These are phyloP conservation scores for Peucedramus taeniatus DNA, from an alignment of 2,113 vertebrate species.

Conservation along the genomic window DNA sequence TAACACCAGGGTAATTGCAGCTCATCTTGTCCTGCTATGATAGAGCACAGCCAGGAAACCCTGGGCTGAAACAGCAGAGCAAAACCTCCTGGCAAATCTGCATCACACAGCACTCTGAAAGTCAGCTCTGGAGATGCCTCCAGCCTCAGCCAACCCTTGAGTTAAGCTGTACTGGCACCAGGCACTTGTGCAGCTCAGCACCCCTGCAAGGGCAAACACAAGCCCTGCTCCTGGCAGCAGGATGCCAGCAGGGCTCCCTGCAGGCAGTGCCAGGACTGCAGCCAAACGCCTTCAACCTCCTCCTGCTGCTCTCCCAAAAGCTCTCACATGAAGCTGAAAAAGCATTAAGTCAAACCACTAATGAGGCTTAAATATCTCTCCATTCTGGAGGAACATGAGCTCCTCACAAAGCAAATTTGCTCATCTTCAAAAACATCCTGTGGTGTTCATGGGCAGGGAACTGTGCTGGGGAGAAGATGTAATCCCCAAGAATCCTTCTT, in stretches of 20 bases:
- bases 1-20: background rate
- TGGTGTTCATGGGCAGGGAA: fast-evolving
- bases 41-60: background rate
- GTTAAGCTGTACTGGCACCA: background rate
- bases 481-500: background rate
- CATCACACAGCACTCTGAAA: background rate
- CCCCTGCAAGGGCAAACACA: background rate
- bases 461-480: background rate
- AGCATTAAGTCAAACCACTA: background rate
- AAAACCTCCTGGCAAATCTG: fast-evolving
- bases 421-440: background rate
- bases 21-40: background rate
- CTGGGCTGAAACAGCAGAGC: background rate
- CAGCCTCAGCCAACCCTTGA: background rate
- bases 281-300: background rate
- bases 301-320: background rate
- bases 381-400: background rate
- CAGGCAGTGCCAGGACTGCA: background rate
- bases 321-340: background rate
- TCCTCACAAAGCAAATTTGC: fast-evolving
- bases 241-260: background rate
- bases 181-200: background rate
- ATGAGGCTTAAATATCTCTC: background rate
- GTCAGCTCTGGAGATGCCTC: background rate
- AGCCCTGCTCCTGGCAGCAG: background rate